Conservation (phyloP, 2,113 vertebrate genomes). For the Ondatra zibethicus region DNA sequence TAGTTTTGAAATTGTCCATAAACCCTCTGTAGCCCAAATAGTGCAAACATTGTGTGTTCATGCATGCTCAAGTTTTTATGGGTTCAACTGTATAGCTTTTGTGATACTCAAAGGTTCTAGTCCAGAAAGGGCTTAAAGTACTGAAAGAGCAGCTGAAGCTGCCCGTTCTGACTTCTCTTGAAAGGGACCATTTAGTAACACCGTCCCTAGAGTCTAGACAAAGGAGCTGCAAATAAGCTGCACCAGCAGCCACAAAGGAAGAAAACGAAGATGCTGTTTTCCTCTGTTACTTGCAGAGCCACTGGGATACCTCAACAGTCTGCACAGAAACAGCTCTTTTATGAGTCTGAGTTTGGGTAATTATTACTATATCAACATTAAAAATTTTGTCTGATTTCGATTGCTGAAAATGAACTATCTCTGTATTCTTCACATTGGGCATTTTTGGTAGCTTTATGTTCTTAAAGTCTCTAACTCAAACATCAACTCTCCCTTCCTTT, state of each 20-base stretch:
- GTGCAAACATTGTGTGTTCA: not conserved
- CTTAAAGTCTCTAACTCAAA: not conserved
- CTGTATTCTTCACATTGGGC: not conserved
- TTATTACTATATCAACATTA: not conserved
- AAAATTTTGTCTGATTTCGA: not conserved
- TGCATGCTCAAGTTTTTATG: not conserved
- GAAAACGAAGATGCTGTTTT: not conserved
- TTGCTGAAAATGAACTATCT: not conserved
- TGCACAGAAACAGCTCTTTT: not conserved
- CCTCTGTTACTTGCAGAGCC: not conserved
- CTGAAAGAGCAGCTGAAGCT: not conserved
- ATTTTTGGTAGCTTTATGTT: not conserved
- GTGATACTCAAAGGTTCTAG: not conserved
- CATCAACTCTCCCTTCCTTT: not conserved
- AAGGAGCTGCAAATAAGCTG: not conserved
- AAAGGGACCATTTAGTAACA: not conserved
- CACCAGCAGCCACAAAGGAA: not conserved
- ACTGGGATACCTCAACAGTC: not conserved
- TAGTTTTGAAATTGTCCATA: not conserved
- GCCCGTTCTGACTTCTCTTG: not conserved
- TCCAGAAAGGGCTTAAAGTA: slow-evolving; percentile 11
- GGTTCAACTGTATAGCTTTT: not conserved
- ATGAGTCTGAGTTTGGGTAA: not conserved
- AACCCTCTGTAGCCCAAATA: not conserved
- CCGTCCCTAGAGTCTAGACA: not conserved